Evolutionary conservation across 2,113 vertebrate genomes (phyloP).

Genomic region (Zosterops japonicus): DNA sequence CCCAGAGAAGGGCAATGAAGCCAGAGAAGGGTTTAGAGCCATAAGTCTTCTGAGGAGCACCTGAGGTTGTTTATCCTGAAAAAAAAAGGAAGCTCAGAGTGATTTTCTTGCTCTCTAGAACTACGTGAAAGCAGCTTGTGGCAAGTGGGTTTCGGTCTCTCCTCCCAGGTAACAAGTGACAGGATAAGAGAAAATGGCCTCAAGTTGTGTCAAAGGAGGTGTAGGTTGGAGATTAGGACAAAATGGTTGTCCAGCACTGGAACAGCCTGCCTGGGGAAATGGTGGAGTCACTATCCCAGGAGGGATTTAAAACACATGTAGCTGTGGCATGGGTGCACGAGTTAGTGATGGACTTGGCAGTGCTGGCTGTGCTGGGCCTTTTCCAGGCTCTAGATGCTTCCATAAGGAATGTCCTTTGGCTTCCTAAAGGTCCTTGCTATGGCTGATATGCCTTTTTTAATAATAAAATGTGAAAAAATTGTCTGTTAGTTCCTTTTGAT

Average conservation of each 20-base stretch:
- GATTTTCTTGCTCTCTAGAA: not conserved
- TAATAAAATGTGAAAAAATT: not conserved
- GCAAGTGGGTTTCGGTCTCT: fast-evolving
- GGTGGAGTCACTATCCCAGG: not conserved
- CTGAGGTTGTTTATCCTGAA: not conserved
- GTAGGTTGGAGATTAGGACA: not conserved
- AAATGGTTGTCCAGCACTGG: not conserved
- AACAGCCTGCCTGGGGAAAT: not conserved
- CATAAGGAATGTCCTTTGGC: not conserved
- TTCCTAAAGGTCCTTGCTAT: not conserved
- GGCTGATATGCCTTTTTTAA: not conserved
- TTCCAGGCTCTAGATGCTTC: not conserved
- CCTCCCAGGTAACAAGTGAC: not conserved
- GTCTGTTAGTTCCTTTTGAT: not conserved
- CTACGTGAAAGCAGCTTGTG: not conserved
- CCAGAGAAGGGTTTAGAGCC: not conserved
- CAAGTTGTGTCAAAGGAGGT: not conserved
- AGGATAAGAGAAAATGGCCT: not conserved
- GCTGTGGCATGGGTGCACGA: not conserved
- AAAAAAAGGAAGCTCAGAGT: not conserved
- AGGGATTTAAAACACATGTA: not conserved
- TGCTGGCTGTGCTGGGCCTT: not conserved
- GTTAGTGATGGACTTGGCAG: not conserved
- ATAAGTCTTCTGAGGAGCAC: not conserved
- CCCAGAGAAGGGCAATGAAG: not conserved